phyloP scores from a whole-genome alignment of 2,888 invertebrate genomes.

The Tipula unca region DNA sequence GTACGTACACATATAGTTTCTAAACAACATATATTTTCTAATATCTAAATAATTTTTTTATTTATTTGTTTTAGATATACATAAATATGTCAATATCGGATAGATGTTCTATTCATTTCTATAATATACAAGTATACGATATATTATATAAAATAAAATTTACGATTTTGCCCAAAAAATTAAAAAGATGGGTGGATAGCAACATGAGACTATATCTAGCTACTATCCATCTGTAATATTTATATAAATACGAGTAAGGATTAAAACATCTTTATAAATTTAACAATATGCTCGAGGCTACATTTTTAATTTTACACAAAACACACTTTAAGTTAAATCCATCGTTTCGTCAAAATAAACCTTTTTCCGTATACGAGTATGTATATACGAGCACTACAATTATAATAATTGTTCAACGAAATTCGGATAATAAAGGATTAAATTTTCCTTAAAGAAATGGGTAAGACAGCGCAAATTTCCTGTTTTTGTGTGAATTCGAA shows the following conservation, averaged over 20 bases:
- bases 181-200: background rate
- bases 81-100: background rate
- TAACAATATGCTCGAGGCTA: background rate
- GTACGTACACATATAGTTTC: background rate
- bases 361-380: background rate
- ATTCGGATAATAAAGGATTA: background rate
- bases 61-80: background rate
- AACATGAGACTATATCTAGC: background rate
- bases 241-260: background rate
- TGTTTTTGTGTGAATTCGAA: background rate
- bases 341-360: background rate
- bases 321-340: background rate
- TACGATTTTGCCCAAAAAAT: background rate
- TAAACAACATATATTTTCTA: background rate
- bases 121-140: background rate
- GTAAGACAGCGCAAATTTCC: background rate
- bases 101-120: background rate
- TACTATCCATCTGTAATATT: no score
- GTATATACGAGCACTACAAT: background rate
- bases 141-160: background rate
- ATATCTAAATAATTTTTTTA: slow-evolving; percentile 9
- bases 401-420: background rate
- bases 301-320: background rate
- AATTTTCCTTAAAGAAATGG: background rate
- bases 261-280: background rate